phyloP scores from a whole-genome alignment of 1,140 invertebrate species.

The Hyles euphorbiae region DNA sequence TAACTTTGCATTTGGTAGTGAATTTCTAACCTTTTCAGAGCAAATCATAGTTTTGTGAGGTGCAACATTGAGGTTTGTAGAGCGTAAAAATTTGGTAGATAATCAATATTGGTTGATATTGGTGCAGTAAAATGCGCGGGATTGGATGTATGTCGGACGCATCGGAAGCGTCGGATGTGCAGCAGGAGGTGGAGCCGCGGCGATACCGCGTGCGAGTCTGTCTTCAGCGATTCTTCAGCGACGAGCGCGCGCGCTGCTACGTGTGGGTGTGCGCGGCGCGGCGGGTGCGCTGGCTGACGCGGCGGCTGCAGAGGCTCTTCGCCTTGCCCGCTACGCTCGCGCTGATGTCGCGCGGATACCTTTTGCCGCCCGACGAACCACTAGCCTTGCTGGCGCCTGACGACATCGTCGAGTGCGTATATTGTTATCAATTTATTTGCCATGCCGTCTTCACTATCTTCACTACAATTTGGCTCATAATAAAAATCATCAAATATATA shows the following conservation, averaged over 20 bases:
- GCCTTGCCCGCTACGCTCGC: slow-evolving; percentile 16
- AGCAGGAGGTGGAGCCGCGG: neutral
- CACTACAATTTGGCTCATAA: no score
- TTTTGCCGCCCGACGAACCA: slow-evolving; percentile 31
- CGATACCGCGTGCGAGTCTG: slow-evolving; percentile 22
- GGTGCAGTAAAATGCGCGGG: no score
- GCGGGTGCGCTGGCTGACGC: slow-evolving; percentile 26
- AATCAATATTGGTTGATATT: no score
- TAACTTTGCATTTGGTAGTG: no score
- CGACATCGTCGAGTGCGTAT: slow-evolving; percentile 26
- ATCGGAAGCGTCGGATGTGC: neutral
- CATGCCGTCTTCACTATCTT: no score
- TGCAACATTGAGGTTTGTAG: no score
- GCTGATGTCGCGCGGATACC: slow-evolving; percentile 22
- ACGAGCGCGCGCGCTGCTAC: slow-evolving; percentile 25
- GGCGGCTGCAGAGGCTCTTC: slow-evolving; percentile 25
- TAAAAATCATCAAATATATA: no score
- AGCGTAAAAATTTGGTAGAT: no score
- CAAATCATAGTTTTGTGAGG: no score
- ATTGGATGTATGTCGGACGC: no score
- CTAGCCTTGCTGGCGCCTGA: slow-evolving; percentile 25
- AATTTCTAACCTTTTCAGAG: no score
- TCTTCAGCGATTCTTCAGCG: slow-evolving; percentile 22
- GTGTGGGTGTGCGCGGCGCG: slow-evolving; percentile 16
- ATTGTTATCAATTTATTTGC: no score